Evolutionary conservation across 2,888 invertebrate species (phyloP).

Genomic region (Limnephilus lunatus): DNA sequence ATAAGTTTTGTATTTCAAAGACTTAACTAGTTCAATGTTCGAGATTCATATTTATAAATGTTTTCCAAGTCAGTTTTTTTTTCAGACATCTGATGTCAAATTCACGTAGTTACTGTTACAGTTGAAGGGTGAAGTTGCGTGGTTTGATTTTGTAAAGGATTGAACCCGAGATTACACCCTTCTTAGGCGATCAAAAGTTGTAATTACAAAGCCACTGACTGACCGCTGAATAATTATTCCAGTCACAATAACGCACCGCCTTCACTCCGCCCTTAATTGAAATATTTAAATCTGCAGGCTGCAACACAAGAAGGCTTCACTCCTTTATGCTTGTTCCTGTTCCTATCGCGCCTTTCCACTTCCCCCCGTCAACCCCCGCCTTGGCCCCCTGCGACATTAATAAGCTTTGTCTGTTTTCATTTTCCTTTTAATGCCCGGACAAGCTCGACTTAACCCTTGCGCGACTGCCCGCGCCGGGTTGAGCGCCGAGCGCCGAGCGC

Average conservation of each 20-base stretch:
- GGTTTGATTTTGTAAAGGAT: not conserved
- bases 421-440: conserved; percentile 62
- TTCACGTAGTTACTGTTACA: not conserved
- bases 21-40: too few species aligned
- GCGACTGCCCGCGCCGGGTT: conserved; percentile 25
- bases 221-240: conserved; percentile 14
- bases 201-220: not conserved
- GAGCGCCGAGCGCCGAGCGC: not conserved
- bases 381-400: conserved; percentile 55
- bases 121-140: not conserved
- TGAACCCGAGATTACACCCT: not conserved
- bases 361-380: not conserved
- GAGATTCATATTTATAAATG: too few species aligned
- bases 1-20: too few species aligned
- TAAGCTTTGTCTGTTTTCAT: conserved; percentile 66
- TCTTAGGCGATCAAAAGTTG: not conserved
- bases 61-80: too few species aligned
- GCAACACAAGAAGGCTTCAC: conserved; percentile 33
- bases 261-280: conserved; percentile 35
- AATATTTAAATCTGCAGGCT: conserved; percentile 54
- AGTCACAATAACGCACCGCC: conserved; percentile 25
- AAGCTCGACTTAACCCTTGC: conserved; percentile 47
- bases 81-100: too few species aligned
- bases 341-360: conserved; percentile 31
- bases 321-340: conserved; percentile 17